Evolutionary conservation across 2,888 invertebrate species (phyloP).

Genomic region (Drosophila yooni): DNA sequence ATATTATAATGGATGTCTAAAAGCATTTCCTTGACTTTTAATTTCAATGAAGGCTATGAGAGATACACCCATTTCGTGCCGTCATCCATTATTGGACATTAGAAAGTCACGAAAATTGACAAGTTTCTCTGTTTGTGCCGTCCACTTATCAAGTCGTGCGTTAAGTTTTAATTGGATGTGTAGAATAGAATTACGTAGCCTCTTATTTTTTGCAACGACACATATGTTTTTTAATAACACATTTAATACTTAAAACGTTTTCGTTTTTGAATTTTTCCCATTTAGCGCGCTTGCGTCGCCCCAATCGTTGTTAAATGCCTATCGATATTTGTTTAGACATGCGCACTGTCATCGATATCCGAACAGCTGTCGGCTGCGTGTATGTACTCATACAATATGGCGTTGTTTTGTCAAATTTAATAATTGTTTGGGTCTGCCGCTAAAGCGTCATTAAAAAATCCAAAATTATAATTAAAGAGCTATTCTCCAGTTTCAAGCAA

Average conservation of each 20-base stretch:
- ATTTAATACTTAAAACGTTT: neutral
- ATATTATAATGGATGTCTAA: constrained; percentile 9
- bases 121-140: constrained; percentile 22
- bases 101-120: neutral
- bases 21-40: constrained; percentile 16
- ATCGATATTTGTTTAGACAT: constrained; percentile 51
- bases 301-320: constrained; percentile 7
- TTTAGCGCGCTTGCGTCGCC: constrained; percentile 32
- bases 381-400: constrained; percentile 75
- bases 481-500: neutral
- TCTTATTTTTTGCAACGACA: neutral
- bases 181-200: too few relatives aligned
- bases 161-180: constrained; percentile 22
- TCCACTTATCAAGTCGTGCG: constrained; percentile 12
- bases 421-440: constrained; percentile 18
- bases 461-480: neutral
- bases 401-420: constrained; percentile 55
- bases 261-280: constrained; percentile 28
- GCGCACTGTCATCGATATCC: constrained; percentile 61
- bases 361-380: constrained; percentile 63
- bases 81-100: neutral
- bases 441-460: constrained; percentile 14
- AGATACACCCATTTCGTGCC: neutral
- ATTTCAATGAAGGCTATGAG: constrained; percentile 21
- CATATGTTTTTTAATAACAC: neutral